A percentile compares a stretch with the other conserved stretches of the same genome.
phyloP scores from a whole-genome alignment of 2,888 invertebrate genomes.

The Tyria jacobaeae region DNA sequence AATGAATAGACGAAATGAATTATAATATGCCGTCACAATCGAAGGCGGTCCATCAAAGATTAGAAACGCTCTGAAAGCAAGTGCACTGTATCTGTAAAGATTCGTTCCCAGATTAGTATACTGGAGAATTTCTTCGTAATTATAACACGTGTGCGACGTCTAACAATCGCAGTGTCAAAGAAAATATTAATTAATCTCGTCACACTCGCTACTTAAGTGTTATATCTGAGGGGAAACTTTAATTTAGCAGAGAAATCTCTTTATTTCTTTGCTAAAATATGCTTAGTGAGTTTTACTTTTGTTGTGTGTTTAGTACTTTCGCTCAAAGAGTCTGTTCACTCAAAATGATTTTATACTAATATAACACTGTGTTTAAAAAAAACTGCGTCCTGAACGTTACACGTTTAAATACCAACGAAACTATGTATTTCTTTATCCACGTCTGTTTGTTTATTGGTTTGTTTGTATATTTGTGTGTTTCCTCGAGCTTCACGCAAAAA shows the following conservation, averaged over 20 bases:
- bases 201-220: conserved; percentile 50
- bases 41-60: conserved; percentile 58
- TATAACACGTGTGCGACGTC: conserved; percentile 47
- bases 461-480: conserved; percentile 3
- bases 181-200: conserved; percentile 53
- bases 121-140: conserved; percentile 58
- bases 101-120: conserved; percentile 56
- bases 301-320: conserved; percentile 13
- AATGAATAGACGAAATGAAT: conserved; percentile 57
- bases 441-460: conserved; percentile 2
- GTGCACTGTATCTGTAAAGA: conserved; percentile 56
- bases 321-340: conserved; percentile 11
- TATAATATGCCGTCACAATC: conserved; percentile 53
- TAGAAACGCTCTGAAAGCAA: conserved; percentile 59
- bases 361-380: conserved; percentile 1
- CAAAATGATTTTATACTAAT: conserved; percentile 6
- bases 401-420: neutral
- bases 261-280: conserved; percentile 41
- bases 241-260: conserved; percentile 45
- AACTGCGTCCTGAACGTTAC: neutral
- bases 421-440: conserved; percentile 2
- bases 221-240: conserved; percentile 53
- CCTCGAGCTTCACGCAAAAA: neutral
- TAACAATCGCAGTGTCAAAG: conserved; percentile 52
- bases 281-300: conserved; percentile 26